phyloP scores from a whole-genome alignment of 2,888 invertebrate genomes.

The Mythimna loreyi region DNA sequence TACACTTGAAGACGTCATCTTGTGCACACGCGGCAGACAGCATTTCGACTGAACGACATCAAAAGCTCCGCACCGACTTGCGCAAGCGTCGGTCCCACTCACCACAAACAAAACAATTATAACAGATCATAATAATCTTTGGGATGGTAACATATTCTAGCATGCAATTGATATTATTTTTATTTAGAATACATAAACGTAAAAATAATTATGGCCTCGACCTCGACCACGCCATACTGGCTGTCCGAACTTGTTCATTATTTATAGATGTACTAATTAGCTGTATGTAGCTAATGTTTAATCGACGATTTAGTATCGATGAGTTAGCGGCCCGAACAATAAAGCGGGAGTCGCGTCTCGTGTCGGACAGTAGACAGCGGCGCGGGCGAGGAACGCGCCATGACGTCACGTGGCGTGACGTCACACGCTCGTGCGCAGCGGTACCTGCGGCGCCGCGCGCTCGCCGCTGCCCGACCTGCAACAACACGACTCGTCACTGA shows the following conservation, averaged over 20 bases:
- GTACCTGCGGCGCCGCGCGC: slow-evolving; percentile 65
- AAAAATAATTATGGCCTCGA: slow-evolving; percentile 1
- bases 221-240: slow-evolving; percentile 23
- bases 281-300: no score
- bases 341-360: no score
- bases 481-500: neutral
- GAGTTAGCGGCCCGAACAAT: neutral
- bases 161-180: slow-evolving; percentile 27
- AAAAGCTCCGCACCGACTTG: neutral
- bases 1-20: no score
- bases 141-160: neutral
- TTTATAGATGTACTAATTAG: neutral
- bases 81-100: slow-evolving; percentile 6
- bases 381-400: neutral
- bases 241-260: slow-evolving; percentile 17
- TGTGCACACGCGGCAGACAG: neutral
- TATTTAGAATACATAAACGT: slow-evolving; percentile 13
- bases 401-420: slow-evolving; percentile 54
- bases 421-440: slow-evolving; percentile 54
- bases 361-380: neutral
- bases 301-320: neutral
- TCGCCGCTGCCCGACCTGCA: slow-evolving; percentile 51
- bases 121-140: neutral
- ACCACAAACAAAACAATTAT: neutral
- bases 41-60: neutral